Evolutionary conservation across 1,140 invertebrate species (phyloP).

Genomic region (Ladona fulva): DNA sequence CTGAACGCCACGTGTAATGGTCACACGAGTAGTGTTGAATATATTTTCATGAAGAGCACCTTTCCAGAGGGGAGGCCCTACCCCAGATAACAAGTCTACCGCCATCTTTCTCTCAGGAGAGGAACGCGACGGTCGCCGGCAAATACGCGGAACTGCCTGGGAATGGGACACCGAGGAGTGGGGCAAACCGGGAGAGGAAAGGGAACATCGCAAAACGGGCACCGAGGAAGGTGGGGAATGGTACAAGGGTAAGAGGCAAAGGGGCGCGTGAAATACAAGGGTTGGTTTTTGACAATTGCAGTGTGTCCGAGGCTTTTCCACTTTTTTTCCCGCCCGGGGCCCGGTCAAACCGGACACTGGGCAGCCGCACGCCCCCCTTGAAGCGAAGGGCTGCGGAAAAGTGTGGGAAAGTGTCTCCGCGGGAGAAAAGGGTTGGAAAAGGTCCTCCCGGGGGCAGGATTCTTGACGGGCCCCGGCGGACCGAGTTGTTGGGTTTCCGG

Average conservation of each 20-base stretch:
- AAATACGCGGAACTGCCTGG: too few relatives aligned
- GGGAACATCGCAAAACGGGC: background rate
- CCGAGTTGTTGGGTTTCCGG: background rate
- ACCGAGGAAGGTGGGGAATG: background rate
- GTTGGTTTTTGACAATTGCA: background rate
- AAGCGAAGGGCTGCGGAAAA: background rate
- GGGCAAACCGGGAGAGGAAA: background rate
- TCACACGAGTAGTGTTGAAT: too few relatives aligned
- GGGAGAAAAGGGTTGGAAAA: background rate
- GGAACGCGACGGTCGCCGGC: too few relatives aligned
- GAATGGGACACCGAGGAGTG: too few relatives aligned
- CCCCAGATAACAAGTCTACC: too few relatives aligned
- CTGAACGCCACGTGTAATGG: too few relatives aligned
- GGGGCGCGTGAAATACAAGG: background rate
- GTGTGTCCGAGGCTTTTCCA: background rate
- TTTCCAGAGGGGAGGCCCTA: too few relatives aligned
- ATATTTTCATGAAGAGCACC: too few relatives aligned
- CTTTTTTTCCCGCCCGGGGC: background rate
- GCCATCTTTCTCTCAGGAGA: too few relatives aligned
- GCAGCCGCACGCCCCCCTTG: background rate
- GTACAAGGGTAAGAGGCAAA: background rate
- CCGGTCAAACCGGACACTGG: slow-evolving; percentile 5
- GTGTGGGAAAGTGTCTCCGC: background rate
- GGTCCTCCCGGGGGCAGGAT: background rate
- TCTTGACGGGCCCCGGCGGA: background rate